Percentiles rank a stretch among this genome's conserved stretches.
Conservation (phyloP, 2,888 invertebrate genomes). For the Amorpha juglandis region DNA sequence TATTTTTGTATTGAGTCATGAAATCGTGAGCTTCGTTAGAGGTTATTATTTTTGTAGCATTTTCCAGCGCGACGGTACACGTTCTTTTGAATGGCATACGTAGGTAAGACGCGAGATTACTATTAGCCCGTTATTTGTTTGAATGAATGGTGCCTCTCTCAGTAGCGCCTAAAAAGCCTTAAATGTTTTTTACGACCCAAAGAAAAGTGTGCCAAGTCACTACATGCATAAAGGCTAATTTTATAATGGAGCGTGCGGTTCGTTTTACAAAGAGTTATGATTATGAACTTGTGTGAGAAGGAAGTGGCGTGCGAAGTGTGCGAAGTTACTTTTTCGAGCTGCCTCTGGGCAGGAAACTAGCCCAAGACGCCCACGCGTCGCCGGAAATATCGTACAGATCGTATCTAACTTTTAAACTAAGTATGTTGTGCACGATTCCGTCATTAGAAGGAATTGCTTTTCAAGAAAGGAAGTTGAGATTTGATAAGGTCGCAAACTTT, state of each 20-base stretch:
- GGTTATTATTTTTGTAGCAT: conserved; percentile 32
- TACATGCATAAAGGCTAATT: conserved; percentile 23
- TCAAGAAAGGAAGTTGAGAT: conserved; percentile 65
- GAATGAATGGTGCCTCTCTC: conserved; percentile 77
- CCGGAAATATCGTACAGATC: conserved; percentile 76
- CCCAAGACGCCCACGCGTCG: conserved; percentile 69
- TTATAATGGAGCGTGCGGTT: conserved; percentile 1
- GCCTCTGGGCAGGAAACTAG: conserved; percentile 59
- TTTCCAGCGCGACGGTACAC: conserved; percentile 60
- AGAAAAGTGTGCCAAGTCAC: conserved; percentile 51
- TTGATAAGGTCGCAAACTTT: conserved; percentile 60
- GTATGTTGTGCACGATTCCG: conserved; percentile 73
- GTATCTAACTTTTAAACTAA: conserved; percentile 64
- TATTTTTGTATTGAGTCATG: not conserved
- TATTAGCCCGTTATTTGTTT: conserved; percentile 82
- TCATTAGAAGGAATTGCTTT: conserved; percentile 73
- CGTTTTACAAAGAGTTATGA: conserved; percentile 28
- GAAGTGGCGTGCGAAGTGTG: conserved; percentile 68
- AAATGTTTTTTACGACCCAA: conserved; percentile 46
- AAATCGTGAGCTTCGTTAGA: not conserved
- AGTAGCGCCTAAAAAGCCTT: conserved; percentile 63
- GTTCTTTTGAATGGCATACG: conserved; percentile 76
- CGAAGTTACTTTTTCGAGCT: conserved; percentile 62
- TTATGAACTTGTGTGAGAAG: conserved; percentile 35
- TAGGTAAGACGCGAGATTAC: conserved; percentile 74